Base-by-base conservation (phyloP, 2,797 vertebrate species). In the Myotis planiceps region DNA sequence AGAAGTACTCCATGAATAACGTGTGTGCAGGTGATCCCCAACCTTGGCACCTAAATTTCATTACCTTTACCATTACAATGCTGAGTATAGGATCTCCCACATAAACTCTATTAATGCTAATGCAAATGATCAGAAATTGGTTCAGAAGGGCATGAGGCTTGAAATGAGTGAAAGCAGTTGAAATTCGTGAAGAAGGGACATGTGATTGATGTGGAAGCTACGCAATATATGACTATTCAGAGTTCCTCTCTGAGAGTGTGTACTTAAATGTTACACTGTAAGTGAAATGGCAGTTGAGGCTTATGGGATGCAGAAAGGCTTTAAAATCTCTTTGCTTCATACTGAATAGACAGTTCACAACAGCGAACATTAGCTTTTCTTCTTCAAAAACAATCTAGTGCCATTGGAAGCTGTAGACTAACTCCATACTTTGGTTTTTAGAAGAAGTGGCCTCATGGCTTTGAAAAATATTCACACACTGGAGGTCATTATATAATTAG, bases 61-160 rank as follows among this genome's bases (percentile, higher is more conserved):
- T 76, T 84, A 94, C 23, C 71, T 86, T 95, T 93, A 53, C 25
- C 81, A 66, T 92, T 94, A 96, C 74, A 60, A 39, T 32, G 42
- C 32, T 53, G 75, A 97, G 93, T 72, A 95, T 3, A 95, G 16
- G 45, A 47, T 94, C 68, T 89, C 68, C 92, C 39, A 18, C n/a
- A 94, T 76, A 74, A 88, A 71, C 0, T 49, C 39, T 87, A 76
- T 90, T 90, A 94, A 95, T 65, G 81, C 55, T 94, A 25, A 89
- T 37, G 39, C 96, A 97, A 97, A 98, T 92, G 39, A 92, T 51
- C 29, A 93, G 79, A 76, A 60, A 84, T 4, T 84, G 85, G 58
- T 95, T 83, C 51, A 86, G 47, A 66, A 92, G 79, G 94, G 90
- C 55, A 78, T 10, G 72, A 2, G 45, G 15, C 69, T 97, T 94